Percentiles rank a stretch among this genome's conserved stretches.
Conservation (phyloP, 1,140 invertebrate genomes). For the Meloidogyne floridensis region DNA sequence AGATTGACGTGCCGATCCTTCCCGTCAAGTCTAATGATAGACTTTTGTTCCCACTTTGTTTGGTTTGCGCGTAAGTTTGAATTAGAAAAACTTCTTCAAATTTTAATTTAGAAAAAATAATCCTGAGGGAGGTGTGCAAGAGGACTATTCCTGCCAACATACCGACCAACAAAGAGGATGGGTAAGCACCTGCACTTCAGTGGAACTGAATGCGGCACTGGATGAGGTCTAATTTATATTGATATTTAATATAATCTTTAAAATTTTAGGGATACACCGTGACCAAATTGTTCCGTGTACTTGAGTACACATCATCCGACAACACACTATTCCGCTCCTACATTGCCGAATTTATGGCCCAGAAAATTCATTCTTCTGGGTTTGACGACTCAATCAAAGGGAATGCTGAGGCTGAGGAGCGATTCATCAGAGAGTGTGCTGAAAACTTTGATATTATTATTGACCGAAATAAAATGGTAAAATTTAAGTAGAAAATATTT, state of each 20-base stretch:
- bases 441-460: neutral
- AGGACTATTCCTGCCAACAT: neutral
- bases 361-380: no score
- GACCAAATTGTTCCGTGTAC: neutral
- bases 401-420: no score
- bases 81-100: no score
- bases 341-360: neutral
- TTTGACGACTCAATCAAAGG: no score
- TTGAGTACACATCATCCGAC: neutral
- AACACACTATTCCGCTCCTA: constrained; percentile 7
- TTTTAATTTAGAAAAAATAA: no score
- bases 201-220: neutral
- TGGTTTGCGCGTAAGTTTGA: neutral
- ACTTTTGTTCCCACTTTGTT: neutral
- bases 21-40: neutral
- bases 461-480: constrained; percentile 1
- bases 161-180: constrained; percentile 11
- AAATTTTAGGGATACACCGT: no score
- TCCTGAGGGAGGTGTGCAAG: neutral
- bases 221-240: no score
- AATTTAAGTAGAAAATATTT: neutral
- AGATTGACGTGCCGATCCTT: neutral
- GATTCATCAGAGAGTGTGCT: no score
- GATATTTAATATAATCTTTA: no score
- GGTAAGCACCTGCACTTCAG: constrained; percentile 15